These are phyloP conservation scores for Euura saliciscinereae DNA, from an alignment of 1,140 invertebrate genomes.

Conservation along the genomic window DNA sequence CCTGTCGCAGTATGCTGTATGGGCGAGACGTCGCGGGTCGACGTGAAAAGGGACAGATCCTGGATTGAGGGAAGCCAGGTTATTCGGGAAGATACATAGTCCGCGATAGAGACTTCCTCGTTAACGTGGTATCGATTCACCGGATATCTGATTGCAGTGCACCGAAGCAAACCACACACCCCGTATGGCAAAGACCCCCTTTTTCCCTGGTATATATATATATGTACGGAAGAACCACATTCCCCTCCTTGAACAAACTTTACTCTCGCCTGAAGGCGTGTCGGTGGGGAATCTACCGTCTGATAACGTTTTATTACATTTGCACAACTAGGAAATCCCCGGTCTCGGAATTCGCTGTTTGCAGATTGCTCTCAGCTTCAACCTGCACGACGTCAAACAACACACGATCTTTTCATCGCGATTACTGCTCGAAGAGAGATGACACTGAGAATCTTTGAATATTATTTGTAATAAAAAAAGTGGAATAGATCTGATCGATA, in stretches of 20 bases:
- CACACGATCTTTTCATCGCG: too few species aligned
- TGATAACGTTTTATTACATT: conserved; percentile 19
- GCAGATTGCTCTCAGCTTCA: too few species aligned
- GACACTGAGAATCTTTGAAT: too few species aligned
- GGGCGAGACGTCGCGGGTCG: not conserved
- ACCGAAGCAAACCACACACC: conserved; percentile 16
- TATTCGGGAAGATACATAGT: not conserved
- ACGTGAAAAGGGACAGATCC: conserved; percentile 2
- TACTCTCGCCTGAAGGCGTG: conserved; percentile 3
- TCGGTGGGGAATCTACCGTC: conserved; percentile 1
- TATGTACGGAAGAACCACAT: not conserved
- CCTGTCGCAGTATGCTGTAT: not conserved
- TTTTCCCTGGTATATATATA: not conserved
- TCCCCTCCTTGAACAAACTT: conserved; percentile 7
- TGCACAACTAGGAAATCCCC: conserved; percentile 12
- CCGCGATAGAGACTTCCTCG: conserved; percentile 36
- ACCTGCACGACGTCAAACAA: too few species aligned
- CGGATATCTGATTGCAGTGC: conserved; percentile 35
- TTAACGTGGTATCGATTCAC: conserved; percentile 44
- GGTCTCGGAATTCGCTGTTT: too few species aligned
- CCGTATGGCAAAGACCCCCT: not conserved
- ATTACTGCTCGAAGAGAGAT: too few species aligned
- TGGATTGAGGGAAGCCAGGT: conserved; percentile 1
- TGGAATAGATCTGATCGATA: too few species aligned
- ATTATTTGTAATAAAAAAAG: too few species aligned